Evolutionary conservation across 2,797 vertebrate genomes (phyloP), one percentile per base, ranked within the genome.

Genomic region (Premnoplex brunnescens): DNA sequence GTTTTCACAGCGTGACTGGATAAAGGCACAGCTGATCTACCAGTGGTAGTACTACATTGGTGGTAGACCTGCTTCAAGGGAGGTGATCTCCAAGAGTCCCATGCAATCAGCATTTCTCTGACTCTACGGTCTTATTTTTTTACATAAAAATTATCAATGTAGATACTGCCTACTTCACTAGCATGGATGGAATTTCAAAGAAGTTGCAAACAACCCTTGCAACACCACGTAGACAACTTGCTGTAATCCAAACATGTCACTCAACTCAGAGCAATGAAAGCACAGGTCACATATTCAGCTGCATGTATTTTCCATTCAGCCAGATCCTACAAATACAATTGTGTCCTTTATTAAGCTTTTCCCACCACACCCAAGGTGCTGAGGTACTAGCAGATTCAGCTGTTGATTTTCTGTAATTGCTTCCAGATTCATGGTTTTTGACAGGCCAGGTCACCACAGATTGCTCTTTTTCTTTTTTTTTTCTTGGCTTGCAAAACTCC

Each of bases 51-150:
- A 27, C 36, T 18, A 23, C 27, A 39, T 6, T 52, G 20, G 11
- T 23, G 23, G 20, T 36, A 43, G 39, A 36, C 9, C 68, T 43
- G 17, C 68, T 62, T 90, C 0, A 0, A 24, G 3, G 1, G 23
- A 14, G 24, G 28, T 56, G 20, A 80, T 30, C n/a, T 86, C 64
- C 34, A 62, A 32, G 5, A 32, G 52, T 54, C 19, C 30, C 17
- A 16, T 37, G 14, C 34, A 85, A 44, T 22, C 18, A 32, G 28
- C 26, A 26, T 34, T 55, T 81, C 66, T 56, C 21, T 62, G 27
- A 51, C 54, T 69, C 48, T 37, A 16, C 7, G 2, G 8, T 74
- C 48, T 81, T 32, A 32, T 71, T 77, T 77, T 44, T 43, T 67
- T 11, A 37, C 3, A 0, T 46, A 37, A 86, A 63, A 71, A 3